These are phyloP conservation scores for Calliphora vicina DNA, from an alignment of 1,140 invertebrate species.

Conservation along the genomic window DNA sequence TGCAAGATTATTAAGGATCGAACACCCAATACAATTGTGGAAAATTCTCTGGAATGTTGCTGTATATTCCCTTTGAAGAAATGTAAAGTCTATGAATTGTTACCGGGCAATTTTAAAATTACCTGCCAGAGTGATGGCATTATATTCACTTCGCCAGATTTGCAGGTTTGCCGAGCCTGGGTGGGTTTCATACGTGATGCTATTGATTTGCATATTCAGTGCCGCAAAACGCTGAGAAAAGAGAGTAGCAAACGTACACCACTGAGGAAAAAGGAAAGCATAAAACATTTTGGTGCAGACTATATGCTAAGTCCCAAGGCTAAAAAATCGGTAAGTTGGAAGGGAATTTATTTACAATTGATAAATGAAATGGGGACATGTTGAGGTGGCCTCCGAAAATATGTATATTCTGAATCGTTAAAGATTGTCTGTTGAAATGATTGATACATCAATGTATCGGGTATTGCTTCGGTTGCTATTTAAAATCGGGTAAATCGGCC, in stretches of 20 bases:
- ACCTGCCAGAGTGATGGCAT: slow-evolving; percentile 68
- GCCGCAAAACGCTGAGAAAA: slow-evolving; percentile 69
- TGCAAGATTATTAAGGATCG: slow-evolving; percentile 67
- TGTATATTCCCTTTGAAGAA: slow-evolving; percentile 71
- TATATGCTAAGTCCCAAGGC: slow-evolving; percentile 57
- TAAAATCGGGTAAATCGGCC: no score
- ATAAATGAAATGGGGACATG: no score
- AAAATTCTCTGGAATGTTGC: slow-evolving; percentile 67
- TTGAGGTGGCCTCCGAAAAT: no score
- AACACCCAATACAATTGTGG: slow-evolving; percentile 56
- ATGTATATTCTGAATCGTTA: no score
- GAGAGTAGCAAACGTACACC: slow-evolving; percentile 70
- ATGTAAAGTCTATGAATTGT: slow-evolving; percentile 67
- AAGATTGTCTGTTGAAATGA: no score
- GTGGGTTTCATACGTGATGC: slow-evolving; percentile 67
- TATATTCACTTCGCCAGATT: slow-evolving; percentile 67
- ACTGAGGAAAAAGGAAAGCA: slow-evolving; percentile 62
- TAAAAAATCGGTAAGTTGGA: slow-evolving; percentile 56
- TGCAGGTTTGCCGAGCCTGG: slow-evolving; percentile 67
- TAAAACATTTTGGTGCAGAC: slow-evolving; percentile 63
- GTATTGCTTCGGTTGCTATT: no score
- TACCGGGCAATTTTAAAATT: slow-evolving; percentile 69
- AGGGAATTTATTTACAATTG: no score
- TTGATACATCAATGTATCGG: no score
- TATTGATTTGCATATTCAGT: slow-evolving; percentile 67